Conservation (phyloP, 2,113 vertebrate species). For the Gorsachius goisagi region DNA sequence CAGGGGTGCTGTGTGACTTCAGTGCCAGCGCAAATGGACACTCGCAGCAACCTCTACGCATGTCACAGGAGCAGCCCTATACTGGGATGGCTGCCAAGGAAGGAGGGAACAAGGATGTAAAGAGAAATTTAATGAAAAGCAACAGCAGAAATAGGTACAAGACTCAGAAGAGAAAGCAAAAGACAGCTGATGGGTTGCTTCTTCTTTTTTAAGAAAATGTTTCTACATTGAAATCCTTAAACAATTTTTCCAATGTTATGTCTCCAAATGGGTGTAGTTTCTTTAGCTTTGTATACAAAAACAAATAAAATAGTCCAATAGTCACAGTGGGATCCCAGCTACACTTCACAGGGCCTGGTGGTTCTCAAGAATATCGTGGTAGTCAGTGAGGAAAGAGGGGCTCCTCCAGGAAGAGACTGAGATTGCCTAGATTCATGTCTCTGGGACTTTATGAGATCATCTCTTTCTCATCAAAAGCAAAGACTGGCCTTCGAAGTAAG, state of each 20-base stretch:
- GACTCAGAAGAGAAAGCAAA: neutral
- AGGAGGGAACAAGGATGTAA: neutral
- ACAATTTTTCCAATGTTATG: neutral
- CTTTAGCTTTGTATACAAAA: neutral
- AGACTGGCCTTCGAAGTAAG: neutral
- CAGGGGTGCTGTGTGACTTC: neutral
- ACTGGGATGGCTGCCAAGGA: neutral
- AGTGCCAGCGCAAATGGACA: neutral
- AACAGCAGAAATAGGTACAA: neutral
- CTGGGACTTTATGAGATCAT: neutral
- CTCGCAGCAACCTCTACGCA: neutral
- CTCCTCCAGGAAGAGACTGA: neutral
- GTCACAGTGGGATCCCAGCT: neutral
- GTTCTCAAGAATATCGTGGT: neutral
- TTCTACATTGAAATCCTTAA: neutral
- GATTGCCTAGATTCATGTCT: neutral
- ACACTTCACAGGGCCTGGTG: neutral
- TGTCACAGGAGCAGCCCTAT: neutral
- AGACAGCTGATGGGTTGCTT: neutral
- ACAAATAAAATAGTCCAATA: neutral
- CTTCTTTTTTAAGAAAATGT: neutral
- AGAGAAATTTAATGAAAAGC: neutral
- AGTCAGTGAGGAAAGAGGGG: neutral
- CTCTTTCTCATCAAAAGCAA: neutral
- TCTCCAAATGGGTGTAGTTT: neutral